Percentiles rank a stretch among this genome's conserved stretches.
Evolutionary conservation across 1,140 invertebrate genomes (phyloP).

Genomic region (Dendroctonus ponderosae): DNA sequence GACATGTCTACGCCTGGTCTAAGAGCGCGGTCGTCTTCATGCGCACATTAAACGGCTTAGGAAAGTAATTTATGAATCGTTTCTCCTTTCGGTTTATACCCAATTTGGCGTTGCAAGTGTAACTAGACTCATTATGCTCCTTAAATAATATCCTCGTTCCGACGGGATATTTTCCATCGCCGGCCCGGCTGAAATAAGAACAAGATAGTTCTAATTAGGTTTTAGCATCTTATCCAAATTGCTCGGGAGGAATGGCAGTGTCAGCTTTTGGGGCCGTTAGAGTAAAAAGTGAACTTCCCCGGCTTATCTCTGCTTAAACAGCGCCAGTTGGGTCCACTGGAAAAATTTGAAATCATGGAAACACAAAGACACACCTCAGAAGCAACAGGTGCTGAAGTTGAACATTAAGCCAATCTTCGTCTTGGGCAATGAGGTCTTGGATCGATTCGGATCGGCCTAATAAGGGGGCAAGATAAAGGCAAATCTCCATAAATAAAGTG

Average conservation of each 20-base stretch:
- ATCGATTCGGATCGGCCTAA: slow-evolving; percentile 7
- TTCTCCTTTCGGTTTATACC: slow-evolving; percentile 40
- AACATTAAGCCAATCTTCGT: too few relatives aligned
- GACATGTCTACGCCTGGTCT: slow-evolving; percentile 10
- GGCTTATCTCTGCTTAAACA: too few relatives aligned
- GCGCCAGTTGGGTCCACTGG: too few relatives aligned
- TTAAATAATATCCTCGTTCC: slow-evolving; percentile 36
- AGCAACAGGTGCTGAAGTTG: too few relatives aligned
- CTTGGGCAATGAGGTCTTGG: neutral
- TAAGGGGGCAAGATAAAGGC: slow-evolving; percentile 6
- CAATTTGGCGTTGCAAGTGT: slow-evolving; percentile 41
- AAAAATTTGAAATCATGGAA: too few relatives aligned
- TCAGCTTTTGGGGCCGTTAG: neutral
- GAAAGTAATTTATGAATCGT: slow-evolving; percentile 43
- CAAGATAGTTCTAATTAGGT: slow-evolving; percentile 30
- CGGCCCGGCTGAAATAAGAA: slow-evolving; percentile 31
- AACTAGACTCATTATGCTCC: slow-evolving; percentile 34
- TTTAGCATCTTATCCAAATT: slow-evolving; percentile 28
- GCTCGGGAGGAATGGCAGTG: neutral
- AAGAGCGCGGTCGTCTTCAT: slow-evolving; percentile 26
- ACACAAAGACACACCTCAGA: too few relatives aligned
- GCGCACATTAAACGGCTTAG: slow-evolving; percentile 42
- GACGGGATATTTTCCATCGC: slow-evolving; percentile 18
- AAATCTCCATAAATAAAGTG: slow-evolving; percentile 17
- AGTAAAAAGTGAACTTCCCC: slow-evolving; percentile 2